Evolutionary conservation across 2,113 vertebrate genomes (phyloP), one percentile per base, ranked within the genome.

Genomic region (Todiramphus saurophagus): DNA sequence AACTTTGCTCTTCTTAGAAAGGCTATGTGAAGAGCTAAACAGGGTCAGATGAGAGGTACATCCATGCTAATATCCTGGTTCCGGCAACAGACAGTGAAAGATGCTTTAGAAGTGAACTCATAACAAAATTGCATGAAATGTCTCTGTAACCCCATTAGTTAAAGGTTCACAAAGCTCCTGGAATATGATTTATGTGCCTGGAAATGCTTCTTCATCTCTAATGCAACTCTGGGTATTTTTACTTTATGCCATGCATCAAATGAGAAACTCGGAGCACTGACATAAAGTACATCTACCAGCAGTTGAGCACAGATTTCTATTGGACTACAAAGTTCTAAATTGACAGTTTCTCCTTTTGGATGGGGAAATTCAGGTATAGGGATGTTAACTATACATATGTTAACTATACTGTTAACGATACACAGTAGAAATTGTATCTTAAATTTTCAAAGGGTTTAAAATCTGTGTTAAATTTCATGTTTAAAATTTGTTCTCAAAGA

Each of bases 1-100:
- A 96, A 94, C 90, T 89, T 92, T 93, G 95, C 55, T 82, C 53
- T 74, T 83, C 83, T 72, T 50, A 64, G 33, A 78, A 93, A 95
- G 92, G 60, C 51, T 59, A 25, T 13, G 50, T 53, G 88, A 89
- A 25, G 43, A 90, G 80, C 72, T 87, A 72, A 91, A 64, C 28
- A 69, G 87, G 92, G 89, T 94, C 77, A 94, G 73, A 58, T 28
- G 62, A 87, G 63, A 94, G 58, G 59, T 46, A 21, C 83, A 64
- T 16, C 46, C 25, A 4, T 41, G 51, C 53, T 92, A 91, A 46
- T 79, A 80, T 14, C 87, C 63, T 33, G 41, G 66, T 69, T 69
- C 50, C 0, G 4, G 62, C 70, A 94, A 43, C 0, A 66, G 55
- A 73, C 89, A 94, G 77, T 73, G 39, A 86, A 95, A 90, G 68